Base-by-base conservation (phyloP, 2,797 vertebrate genomes). In the Gadopsis bispinosus region DNA sequence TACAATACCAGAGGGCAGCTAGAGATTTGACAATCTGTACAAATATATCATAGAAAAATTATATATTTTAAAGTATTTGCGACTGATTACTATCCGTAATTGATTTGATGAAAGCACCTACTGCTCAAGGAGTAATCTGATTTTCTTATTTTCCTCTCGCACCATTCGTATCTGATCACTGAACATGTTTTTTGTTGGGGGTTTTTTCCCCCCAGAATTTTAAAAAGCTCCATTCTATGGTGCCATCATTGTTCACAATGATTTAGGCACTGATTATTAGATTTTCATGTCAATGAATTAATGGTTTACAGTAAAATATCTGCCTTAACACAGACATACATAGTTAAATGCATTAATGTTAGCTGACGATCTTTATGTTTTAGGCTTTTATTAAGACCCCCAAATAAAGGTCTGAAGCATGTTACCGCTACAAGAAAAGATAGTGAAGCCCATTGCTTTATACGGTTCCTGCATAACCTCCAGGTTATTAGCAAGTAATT, bases 21-120 rank as follows among this genome's bases (percentile, higher is more conserved):
- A 39, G 68, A 79, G 75, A 54, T 26, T 26, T 65, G 35, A 75
- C 29, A 60, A 51, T 58, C 61, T 11, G 47, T 26, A 26, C 55
- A n/a, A 43, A 60, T 13, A 8, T 13, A n/a, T 48, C 31, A 16
- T 0, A 26, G 26, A 13, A 31, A 56, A 68, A 67, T 1, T 0
- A 41, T 22, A 3, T 0, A 47, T 35, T 43, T 61, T 7, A 9
- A 45, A 29, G 19, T 20, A 8, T 31, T 43, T 33, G 12, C 26
- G 45, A 35, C 16, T 35, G 14, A 35, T 37, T 29, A 10, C 7
- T 3, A 14, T 29, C 5, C 11, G 11, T 14, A 31, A 58, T 35
- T 51, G 0, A 31, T 54, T 59, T 41, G 1, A 31, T 31, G 45
- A 48, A 19, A 35, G 6, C 35, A 35, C 35, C 35, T 35, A 35